phyloP scores from a whole-genome alignment of 1,140 invertebrate species.

The Listronotus bonariensis region DNA sequence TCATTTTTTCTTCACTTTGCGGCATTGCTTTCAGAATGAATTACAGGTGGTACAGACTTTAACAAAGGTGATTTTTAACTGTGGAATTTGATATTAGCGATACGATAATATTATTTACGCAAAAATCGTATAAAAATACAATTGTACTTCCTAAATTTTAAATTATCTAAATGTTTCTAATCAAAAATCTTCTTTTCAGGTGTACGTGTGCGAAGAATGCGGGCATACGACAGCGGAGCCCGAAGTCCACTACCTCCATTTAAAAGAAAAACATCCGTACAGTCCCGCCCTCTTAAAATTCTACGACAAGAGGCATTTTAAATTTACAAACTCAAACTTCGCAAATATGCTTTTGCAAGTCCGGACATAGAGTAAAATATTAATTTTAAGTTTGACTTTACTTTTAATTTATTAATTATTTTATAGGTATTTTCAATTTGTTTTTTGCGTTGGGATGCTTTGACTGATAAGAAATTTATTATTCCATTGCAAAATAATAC shows the following conservation, averaged over 20 bases:
- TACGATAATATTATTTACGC: no score
- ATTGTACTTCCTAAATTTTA: no score
- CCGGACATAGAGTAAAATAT: constrained; percentile 48
- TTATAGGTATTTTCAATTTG: constrained; percentile 50
- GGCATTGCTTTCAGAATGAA: no score
- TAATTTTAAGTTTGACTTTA: constrained; percentile 28
- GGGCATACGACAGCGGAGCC: constrained; percentile 97
- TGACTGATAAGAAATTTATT: no score
- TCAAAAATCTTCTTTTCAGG: constrained; percentile 48
- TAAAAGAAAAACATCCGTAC: constrained; percentile 96
- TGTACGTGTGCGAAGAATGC: constrained; percentile 99
- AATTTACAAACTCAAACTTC: constrained; percentile 93
- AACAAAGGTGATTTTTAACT: no score
- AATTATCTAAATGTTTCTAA: no score
- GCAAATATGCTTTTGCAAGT: constrained; percentile 82
- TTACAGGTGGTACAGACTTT: no score
- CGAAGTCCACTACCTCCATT: constrained; percentile 92
- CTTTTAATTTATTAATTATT: constrained; percentile 36
- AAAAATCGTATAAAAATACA: no score
- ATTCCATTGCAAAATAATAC: no score
- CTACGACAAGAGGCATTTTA: constrained; percentile 98
- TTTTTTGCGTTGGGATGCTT: constrained; percentile 12
- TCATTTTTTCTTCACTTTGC: no score
- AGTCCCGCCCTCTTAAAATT: constrained; percentile 94
- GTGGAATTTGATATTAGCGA: no score